Conservation (phyloP, 2,888 invertebrate genomes). For the Poecilobothrus nobilitatus region DNA sequence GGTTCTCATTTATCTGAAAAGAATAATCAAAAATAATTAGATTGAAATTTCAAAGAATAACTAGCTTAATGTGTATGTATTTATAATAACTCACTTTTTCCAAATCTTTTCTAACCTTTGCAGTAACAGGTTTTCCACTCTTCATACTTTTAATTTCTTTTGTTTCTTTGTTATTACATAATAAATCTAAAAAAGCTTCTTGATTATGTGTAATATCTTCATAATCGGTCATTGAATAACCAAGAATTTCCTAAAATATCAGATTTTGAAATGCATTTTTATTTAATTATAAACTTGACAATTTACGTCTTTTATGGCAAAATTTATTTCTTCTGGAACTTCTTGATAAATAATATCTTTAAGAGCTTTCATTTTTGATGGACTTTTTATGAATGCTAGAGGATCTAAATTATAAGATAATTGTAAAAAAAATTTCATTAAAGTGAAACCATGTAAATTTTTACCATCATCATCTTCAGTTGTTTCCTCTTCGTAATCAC, state of each 20-base stretch:
- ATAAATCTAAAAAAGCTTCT: background rate
- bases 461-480: background rate
- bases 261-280: background rate
- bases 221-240: background rate
- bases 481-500: background rate
- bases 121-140: background rate
- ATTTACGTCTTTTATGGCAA: background rate
- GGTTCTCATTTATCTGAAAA: too few relatives aligned
- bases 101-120: too few relatives aligned
- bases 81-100: too few relatives aligned
- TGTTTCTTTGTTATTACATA: background rate
- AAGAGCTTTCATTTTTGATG: background rate
- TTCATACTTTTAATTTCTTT: background rate
- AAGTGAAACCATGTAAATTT: background rate
- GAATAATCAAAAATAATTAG: too few relatives aligned
- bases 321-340: background rate
- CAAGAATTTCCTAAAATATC: background rate
- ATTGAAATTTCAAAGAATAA: too few relatives aligned
- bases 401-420: background rate
- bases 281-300: background rate
- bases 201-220: background rate
- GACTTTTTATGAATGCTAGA: background rate
- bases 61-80: too few relatives aligned
- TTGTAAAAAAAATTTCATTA: too few relatives aligned
- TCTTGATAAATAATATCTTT: background rate